These are phyloP conservation scores for Ridgeia piscesae DNA, from an alignment of 1,140 invertebrate genomes.

Conservation along the genomic window DNA sequence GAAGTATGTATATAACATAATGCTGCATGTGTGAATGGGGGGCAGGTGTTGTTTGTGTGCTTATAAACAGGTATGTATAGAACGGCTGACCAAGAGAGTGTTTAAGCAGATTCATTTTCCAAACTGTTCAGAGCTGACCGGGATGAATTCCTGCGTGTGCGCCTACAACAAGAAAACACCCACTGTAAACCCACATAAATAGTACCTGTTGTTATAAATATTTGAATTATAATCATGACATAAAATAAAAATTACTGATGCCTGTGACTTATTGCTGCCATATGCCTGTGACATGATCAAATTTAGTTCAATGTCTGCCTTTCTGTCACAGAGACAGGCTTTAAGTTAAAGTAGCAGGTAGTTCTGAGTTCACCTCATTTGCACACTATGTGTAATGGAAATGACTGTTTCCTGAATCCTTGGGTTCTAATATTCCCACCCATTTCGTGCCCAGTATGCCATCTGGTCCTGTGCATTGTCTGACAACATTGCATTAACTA, in stretches of 20 bases:
- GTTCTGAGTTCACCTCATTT: too few species aligned
- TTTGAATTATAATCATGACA: not conserved
- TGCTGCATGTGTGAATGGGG: not conserved
- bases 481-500: too few species aligned
- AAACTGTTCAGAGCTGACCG: not conserved
- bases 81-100: not conserved
- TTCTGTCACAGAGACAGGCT: too few species aligned
- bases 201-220: not conserved
- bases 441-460: too few species aligned
- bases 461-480: too few species aligned
- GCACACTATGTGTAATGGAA: too few species aligned
- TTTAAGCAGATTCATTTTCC: not conserved
- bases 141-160: not conserved
- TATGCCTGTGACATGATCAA: too few species aligned
- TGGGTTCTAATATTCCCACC: too few species aligned
- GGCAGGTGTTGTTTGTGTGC: not conserved
- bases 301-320: too few species aligned
- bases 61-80: not conserved
- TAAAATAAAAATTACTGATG: not conserved
- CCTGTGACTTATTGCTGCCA: not conserved
- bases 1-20: not conserved
- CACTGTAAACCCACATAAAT: not conserved
- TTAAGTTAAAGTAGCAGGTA: too few species aligned
- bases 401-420: too few species aligned
- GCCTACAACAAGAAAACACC: not conserved